Conservation (phyloP, 1,140 invertebrate species). For the Lepidotrigona ventralis region DNA sequence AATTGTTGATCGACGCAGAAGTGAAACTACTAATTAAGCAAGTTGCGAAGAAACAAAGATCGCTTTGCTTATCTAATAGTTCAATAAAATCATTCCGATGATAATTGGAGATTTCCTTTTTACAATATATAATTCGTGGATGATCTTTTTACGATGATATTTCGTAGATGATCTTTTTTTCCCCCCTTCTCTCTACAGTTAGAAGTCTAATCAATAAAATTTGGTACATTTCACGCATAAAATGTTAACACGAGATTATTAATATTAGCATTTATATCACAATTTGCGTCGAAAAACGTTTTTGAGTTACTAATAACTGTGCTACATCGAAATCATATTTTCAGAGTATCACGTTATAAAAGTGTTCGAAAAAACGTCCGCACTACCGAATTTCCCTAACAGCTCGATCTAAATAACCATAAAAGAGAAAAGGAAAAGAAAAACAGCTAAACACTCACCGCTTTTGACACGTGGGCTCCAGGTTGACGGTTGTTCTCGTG, state of each 20-base stretch:
- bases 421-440: neutral
- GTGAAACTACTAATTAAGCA: conserved; percentile 30
- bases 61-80: neutral
- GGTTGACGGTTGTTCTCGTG: conserved; percentile 77
- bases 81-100: neutral
- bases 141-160: too few relatives aligned
- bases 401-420: neutral
- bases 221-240: neutral
- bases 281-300: too few relatives aligned
- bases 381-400: neutral
- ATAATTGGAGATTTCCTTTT: too few relatives aligned
- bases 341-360: too few relatives aligned
- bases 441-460: conserved; percentile 69
- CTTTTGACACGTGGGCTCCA: conserved; percentile 82
- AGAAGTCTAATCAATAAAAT: neutral
- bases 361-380: neutral
- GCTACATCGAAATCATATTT: too few relatives aligned
- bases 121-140: too few relatives aligned
- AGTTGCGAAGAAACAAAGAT: neutral
- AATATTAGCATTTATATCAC: too few relatives aligned
- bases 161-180: too few relatives aligned
- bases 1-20: conserved; percentile 12
- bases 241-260: too few relatives aligned
- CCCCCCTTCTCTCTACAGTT: neutral
- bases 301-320: too few relatives aligned